Percentiles rank a stretch among this genome's conserved stretches.
phyloP scores from a whole-genome alignment of 2,113 vertebrate genomes.

The Rhinolophus sinicus region DNA sequence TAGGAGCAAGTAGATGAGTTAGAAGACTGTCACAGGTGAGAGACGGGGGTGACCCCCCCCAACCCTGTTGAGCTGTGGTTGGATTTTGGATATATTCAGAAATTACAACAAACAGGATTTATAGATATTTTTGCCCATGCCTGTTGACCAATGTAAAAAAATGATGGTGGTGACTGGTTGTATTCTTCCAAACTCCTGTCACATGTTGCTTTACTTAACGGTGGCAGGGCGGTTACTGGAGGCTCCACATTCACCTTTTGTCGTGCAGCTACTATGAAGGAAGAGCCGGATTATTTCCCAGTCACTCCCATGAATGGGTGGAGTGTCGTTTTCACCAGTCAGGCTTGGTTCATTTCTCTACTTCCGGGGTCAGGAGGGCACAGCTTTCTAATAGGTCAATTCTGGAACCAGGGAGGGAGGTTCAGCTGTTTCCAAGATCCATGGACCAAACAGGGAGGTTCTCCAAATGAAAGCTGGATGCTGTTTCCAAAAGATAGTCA shows the following conservation, averaged over 20 bases:
- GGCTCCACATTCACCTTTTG: background rate
- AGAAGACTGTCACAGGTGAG: background rate
- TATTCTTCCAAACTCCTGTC: background rate
- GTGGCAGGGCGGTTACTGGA: background rate
- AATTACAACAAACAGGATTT: background rate
- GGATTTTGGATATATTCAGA: background rate
- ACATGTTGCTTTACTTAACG: background rate
- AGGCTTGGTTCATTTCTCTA: background rate
- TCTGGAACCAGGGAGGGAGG: background rate
- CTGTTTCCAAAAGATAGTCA: background rate
- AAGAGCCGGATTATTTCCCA: background rate
- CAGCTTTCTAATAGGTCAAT: background rate
- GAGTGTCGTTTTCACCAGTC: background rate
- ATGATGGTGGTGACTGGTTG: background rate
- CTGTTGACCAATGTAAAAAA: background rate
- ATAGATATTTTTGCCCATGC: background rate
- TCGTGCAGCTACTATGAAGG: background rate
- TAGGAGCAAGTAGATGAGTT: background rate
- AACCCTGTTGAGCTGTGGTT: background rate
- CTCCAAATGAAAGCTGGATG: background rate
- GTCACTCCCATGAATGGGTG: background rate
- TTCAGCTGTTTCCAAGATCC: background rate
- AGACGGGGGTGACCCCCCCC: rapidly evolving
- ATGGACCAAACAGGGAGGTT: background rate
- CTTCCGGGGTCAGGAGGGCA: background rate